phyloP scores from a whole-genome alignment of 2,797 vertebrate species.

The Notamacropus eugenii region DNA sequence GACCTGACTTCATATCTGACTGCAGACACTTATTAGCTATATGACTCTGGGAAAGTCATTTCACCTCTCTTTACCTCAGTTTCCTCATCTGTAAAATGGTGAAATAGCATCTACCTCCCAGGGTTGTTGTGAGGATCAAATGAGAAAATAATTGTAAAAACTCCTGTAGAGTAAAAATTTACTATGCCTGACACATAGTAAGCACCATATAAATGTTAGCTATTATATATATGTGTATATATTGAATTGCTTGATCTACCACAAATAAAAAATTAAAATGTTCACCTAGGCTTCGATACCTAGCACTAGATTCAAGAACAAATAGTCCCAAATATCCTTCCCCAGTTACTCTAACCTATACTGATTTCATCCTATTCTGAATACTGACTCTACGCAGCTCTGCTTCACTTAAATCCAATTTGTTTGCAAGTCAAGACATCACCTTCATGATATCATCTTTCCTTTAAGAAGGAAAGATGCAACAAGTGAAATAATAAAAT shows the following conservation, averaged over 20 bases:
- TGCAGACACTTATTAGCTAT: background rate
- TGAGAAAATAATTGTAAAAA: background rate
- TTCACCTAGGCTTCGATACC: background rate
- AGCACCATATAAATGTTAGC: background rate
- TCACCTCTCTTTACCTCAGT: background rate
- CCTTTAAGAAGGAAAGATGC: background rate
- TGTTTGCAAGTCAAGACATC: background rate
- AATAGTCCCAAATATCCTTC: background rate
- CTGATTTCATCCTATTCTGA: background rate
- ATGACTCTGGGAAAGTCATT: background rate
- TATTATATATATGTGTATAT: background rate
- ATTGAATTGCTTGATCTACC: background rate
- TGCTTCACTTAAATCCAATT: background rate
- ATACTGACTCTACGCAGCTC: background rate
- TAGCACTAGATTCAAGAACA: too few relatives aligned
- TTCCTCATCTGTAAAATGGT: background rate
- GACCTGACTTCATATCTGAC: background rate
- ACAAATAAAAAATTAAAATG: background rate
- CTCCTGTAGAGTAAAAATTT: background rate
- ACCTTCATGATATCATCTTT: background rate
- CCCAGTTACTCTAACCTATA: fast-evolving
- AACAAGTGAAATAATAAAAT: background rate
- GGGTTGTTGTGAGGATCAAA: background rate
- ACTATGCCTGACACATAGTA: background rate
- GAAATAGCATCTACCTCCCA: background rate